Base-by-base conservation (phyloP, 2,888 invertebrate species). In the Erebia aethiops region DNA sequence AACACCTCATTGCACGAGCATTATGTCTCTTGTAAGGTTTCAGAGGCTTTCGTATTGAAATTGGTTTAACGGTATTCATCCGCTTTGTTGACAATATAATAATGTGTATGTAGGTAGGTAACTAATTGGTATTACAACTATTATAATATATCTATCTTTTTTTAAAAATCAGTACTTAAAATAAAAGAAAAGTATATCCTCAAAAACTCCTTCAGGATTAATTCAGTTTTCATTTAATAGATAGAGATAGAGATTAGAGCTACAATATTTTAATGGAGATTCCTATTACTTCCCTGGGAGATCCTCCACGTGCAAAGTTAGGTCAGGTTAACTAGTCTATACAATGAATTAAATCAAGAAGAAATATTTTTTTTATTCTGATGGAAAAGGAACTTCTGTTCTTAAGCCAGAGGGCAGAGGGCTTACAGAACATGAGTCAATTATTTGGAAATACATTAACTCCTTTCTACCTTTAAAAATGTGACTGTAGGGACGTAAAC, bases 401-500 rank as follows among this genome's bases (percentile, higher is more conserved):
- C 9, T 7, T 8, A 26, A 26, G 26, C n/a, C 49, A 63, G 26
- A 63, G 16, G 43, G 18, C 49, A 51, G n/a, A 63, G 41, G 43
- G 18, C 18, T 49, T 21, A 41, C 11, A 41, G 35, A 41, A 64
- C 41, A 41, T 41, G 41, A 41, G 52, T 52, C 41, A 54, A 62
- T 43, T 62, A 62, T 63, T 63, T 63, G 35, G 41, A 52, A 64
- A 54, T 64, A 64, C 51, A 63, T 16, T 35, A 64, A 54, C 41
- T 52, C 54, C 21, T 41, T 54, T 16, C 64, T 41, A 46, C 67
- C 58, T 51, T 43, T 49, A 56, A 71, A 35, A 67, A 71, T 73
- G 74, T 73, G 73, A 74, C 69, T 67, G 78, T 76, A n/a, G 56
- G 21, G n/a, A 10, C 43, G 43, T 43, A 61, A 70, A 58, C 78